Conservation (phyloP, 2,113 vertebrate species). For the Nettapus auritus region DNA sequence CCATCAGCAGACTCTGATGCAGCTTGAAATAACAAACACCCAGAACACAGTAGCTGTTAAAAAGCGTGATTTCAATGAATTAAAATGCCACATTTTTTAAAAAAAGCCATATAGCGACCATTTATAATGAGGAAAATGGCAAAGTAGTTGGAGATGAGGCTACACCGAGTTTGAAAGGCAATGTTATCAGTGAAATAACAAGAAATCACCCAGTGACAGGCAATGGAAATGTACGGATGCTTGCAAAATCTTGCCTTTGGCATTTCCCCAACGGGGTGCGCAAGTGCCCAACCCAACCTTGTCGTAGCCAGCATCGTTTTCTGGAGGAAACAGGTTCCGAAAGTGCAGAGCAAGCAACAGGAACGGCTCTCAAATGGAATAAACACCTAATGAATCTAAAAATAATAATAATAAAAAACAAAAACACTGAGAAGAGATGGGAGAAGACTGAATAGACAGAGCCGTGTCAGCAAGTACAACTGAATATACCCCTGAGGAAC, state of each 20-base stretch:
- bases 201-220: background rate
- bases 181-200: background rate
- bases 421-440: constrained; percentile 16
- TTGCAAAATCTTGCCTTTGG: background rate
- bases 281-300: constrained; percentile 27
- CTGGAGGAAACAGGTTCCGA: background rate
- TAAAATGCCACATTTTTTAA: background rate
- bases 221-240: background rate
- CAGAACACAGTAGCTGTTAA: background rate
- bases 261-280: background rate
- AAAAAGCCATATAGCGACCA: background rate
- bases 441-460: constrained; percentile 10
- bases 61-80: background rate
- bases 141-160: background rate
- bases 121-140: background rate
- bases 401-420: background rate
- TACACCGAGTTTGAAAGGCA: background rate
- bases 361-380: background rate
- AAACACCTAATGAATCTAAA: constrained; percentile 65
- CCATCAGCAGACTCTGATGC: background rate
- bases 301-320: background rate
- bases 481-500: constrained; percentile 62
- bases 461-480: constrained; percentile 38
- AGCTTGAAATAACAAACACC: background rate
- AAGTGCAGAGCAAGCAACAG: constrained; percentile 25